Evolutionary conservation across 2,888 invertebrate species (phyloP).

Genomic region (Drosophila incognita): DNA sequence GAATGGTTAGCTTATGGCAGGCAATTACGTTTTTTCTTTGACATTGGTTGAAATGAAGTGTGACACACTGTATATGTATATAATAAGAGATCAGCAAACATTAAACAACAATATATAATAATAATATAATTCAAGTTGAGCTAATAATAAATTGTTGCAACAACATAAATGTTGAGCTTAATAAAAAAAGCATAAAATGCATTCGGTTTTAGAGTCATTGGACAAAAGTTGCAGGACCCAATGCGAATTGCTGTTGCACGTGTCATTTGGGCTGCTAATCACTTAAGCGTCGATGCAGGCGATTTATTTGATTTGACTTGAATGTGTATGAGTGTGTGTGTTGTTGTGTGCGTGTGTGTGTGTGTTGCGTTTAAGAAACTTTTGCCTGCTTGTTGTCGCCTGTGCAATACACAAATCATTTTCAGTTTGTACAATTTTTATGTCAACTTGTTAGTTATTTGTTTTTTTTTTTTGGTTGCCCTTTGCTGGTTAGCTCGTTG

Average conservation of each 20-base stretch:
- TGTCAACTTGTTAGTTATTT: slow-evolving; percentile 60
- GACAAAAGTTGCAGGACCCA: background rate
- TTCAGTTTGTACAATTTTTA: slow-evolving; percentile 77
- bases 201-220: background rate
- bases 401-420: slow-evolving; percentile 70
- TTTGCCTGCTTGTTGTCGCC: slow-evolving; percentile 14
- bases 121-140: background rate
- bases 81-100: background rate
- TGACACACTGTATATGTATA: too few species aligned
- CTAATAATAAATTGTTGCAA: background rate
- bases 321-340: background rate
- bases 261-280: slow-evolving; percentile 53
- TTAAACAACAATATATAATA: background rate
- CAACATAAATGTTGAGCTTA: background rate
- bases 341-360: background rate
- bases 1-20: too few species aligned
- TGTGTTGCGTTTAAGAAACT: slow-evolving; percentile 2
- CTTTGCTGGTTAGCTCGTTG: slow-evolving; percentile 23
- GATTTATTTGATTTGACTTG: slow-evolving; percentile 50
- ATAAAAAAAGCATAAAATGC: background rate
- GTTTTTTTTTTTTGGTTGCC: background rate
- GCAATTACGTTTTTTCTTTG: too few species aligned
- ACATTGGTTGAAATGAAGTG: too few species aligned
- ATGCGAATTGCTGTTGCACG: slow-evolving; percentile 46
- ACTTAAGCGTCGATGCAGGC: slow-evolving; percentile 52